These are phyloP conservation scores for Burhinus oedicnemus DNA, from an alignment of 2,113 vertebrate species.

Conservation along the genomic window DNA sequence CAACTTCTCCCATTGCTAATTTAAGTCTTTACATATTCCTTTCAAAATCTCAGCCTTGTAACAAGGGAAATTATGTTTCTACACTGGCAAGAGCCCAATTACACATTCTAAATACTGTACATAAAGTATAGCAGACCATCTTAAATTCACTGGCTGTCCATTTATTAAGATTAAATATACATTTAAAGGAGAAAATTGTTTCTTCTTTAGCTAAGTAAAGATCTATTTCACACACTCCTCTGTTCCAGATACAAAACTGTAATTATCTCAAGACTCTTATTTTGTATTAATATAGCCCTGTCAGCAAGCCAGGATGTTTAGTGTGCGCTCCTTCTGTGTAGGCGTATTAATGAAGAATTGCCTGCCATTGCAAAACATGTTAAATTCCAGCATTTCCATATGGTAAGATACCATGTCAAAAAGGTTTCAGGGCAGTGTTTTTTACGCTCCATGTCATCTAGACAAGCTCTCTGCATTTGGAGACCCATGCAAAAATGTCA, in stretches of 20 bases:
- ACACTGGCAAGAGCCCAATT: background rate
- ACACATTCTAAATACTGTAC: background rate
- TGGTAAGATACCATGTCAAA: background rate
- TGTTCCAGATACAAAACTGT: conserved; percentile 6
- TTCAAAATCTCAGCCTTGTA: background rate
- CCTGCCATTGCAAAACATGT: background rate
- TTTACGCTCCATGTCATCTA: background rate
- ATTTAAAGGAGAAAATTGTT: background rate
- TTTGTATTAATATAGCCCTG: background rate
- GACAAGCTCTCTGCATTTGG: background rate
- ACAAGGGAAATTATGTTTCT: background rate
- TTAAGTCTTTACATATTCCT: background rate
- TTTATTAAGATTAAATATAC: conserved; percentile 13
- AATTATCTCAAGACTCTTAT: conserved; percentile 9
- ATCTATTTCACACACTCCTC: conserved; percentile 8
- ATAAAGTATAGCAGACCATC: background rate
- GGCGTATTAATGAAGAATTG: conserved; percentile 13
- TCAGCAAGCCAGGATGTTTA: conserved; percentile 27
- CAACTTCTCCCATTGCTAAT: background rate
- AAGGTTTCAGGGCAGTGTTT: background rate
- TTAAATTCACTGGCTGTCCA: background rate
- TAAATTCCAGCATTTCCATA: conserved; percentile 6
- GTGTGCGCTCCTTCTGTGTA: background rate
- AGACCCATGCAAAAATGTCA: background rate
- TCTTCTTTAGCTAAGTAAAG: background rate